Conservation (phyloP, 2,113 vertebrate genomes). For the Nettapus auritus region DNA sequence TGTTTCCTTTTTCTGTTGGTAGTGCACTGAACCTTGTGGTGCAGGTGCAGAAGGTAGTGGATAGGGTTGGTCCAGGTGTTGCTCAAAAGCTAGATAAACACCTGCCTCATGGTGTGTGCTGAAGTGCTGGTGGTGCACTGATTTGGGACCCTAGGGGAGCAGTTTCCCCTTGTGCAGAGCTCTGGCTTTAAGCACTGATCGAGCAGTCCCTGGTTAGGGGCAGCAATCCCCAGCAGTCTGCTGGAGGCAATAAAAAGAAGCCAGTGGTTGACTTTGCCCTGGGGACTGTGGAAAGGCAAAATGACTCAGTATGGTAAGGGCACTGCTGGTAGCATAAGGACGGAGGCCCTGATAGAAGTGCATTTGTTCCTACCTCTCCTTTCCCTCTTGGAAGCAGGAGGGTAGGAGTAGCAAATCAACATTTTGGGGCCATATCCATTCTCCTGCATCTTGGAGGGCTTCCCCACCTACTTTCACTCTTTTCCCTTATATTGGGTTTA, state of each 20-base stretch:
- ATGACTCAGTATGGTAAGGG: background rate
- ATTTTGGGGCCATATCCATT: background rate
- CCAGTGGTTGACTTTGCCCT: background rate
- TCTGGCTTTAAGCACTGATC: background rate
- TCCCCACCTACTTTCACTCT: background rate
- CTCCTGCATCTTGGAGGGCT: background rate
- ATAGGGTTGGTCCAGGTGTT: background rate
- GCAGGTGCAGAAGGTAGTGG: background rate
- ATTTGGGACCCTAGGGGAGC: background rate
- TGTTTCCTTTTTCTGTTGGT: background rate
- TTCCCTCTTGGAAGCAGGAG: background rate
- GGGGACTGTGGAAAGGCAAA: background rate
- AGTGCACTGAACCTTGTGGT: background rate
- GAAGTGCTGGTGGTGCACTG: background rate
- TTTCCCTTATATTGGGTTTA: background rate
- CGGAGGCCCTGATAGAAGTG: fast-evolving
- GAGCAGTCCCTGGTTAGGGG: background rate
- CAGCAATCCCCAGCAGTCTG: background rate
- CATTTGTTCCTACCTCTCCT: background rate
- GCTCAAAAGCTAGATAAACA: background rate
- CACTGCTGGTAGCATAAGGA: background rate
- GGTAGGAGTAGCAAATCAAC: background rate
- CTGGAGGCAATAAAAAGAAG: background rate
- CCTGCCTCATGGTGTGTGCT: background rate
- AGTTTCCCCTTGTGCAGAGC: background rate